Percentiles rank a stretch among this genome's conserved stretches.
Conservation (phyloP, 1,140 invertebrate species). For the Catajapyx aquilonaris region DNA sequence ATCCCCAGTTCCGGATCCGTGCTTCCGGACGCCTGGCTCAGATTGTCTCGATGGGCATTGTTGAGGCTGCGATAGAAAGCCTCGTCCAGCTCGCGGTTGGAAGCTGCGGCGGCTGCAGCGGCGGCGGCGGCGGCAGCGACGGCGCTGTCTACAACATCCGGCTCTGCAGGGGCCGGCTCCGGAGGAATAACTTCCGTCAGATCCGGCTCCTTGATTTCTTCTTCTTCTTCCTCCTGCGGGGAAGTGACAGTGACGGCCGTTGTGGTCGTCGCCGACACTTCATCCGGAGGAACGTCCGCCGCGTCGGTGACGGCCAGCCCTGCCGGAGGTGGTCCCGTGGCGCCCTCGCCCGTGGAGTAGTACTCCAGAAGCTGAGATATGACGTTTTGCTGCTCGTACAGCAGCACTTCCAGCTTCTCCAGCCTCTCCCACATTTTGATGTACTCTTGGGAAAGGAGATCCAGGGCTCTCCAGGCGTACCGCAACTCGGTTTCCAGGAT, state of each 20-base stretch:
- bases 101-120: not conserved
- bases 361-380: constrained; percentile 69
- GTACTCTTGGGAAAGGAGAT: constrained; percentile 75
- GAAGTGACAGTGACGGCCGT: constrained; percentile 11
- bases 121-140: not conserved
- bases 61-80: constrained; percentile 74
- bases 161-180: constrained; percentile 1
- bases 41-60: constrained; percentile 61
- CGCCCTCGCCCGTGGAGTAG: constrained; percentile 27
- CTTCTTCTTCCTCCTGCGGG: constrained; percentile 16
- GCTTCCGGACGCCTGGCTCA: constrained; percentile 32
- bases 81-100: constrained; percentile 41
- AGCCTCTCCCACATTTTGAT: constrained; percentile 83
- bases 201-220: constrained; percentile 21
- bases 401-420: constrained; percentile 70
- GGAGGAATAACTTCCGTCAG: constrained; percentile 16
- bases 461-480: constrained; percentile 75
- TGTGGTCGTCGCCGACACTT: constrained; percentile 6
- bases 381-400: constrained; percentile 77
- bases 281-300: constrained; percentile 6
- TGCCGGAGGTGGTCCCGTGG: constrained; percentile 17
- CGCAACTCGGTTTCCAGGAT: constrained; percentile 73
- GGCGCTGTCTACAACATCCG: not conserved
- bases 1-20: constrained; percentile 21
- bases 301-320: constrained; percentile 15